Percentiles rank a stretch among this genome's conserved stretches.
Conservation (phyloP, 2,888 invertebrate species). For the Polylopha cassiicola region DNA sequence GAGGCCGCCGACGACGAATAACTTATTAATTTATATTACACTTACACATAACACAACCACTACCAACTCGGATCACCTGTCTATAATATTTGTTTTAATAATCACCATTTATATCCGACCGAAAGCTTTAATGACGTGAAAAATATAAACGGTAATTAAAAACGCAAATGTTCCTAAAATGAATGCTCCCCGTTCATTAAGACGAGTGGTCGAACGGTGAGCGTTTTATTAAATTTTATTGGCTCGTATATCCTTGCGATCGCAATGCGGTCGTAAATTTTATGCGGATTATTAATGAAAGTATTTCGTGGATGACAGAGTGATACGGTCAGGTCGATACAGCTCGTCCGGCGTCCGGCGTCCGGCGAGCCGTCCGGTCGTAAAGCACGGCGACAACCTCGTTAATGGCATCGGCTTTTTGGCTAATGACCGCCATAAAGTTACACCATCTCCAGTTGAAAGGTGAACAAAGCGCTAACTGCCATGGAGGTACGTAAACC, state of each 20-base stretch:
- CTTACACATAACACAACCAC: constrained; percentile 55
- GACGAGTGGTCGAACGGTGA: constrained; percentile 47
- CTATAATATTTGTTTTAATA: constrained; percentile 68
- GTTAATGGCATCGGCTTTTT: constrained; percentile 45
- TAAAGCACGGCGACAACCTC: constrained; percentile 36
- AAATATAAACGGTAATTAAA: constrained; percentile 72
- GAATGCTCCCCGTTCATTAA: constrained; percentile 61
- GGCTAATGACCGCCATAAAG: constrained; percentile 38
- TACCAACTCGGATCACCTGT: constrained; percentile 66
- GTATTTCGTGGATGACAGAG: constrained; percentile 35
- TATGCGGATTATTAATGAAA: constrained; percentile 40
- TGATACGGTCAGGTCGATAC: constrained; percentile 23
- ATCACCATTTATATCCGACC: constrained; percentile 55
- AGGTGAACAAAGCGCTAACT: constrained; percentile 36
- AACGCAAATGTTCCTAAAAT: constrained; percentile 60
- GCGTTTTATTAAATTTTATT: constrained; percentile 66
- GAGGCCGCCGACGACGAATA: constrained; percentile 52
- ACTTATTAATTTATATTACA: constrained; percentile 74
- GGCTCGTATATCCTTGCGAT: constrained; percentile 36
- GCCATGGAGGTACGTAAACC: constrained; percentile 31
- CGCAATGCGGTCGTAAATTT: constrained; percentile 41
- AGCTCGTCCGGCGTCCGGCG: constrained; percentile 8
- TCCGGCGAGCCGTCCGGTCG: constrained; percentile 23
- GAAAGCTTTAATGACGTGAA: constrained; percentile 69
- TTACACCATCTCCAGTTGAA: constrained; percentile 29